phyloP scores from a whole-genome alignment of 2,888 invertebrate species.

The Bellardia pandia region DNA sequence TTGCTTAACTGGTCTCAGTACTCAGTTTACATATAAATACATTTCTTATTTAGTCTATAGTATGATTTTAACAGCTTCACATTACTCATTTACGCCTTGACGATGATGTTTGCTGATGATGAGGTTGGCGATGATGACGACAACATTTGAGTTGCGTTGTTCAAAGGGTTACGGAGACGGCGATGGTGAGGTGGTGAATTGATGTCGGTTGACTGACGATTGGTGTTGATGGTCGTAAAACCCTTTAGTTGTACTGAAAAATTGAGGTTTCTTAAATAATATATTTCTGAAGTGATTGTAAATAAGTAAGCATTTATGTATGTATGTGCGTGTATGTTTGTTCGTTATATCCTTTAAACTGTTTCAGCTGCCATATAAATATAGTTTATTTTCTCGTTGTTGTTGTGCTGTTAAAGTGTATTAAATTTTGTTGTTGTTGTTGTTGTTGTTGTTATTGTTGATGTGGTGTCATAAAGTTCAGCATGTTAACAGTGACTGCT shows the following conservation, averaged over 20 bases:
- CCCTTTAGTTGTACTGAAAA: conserved; percentile 32
- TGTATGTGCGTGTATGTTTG: not conserved
- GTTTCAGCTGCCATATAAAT: conserved; percentile 49
- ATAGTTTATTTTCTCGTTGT: conserved; percentile 16
- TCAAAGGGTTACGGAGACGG: not conserved
- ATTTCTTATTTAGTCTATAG: conserved; percentile 38
- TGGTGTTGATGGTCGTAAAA: conserved; percentile 60
- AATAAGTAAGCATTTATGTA: not conserved
- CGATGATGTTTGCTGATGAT: conserved; percentile 53
- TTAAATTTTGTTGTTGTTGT: conserved; percentile 54
- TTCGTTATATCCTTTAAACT: conserved; percentile 55
- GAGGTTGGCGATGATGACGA: conserved; percentile 35
- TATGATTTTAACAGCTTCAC: conserved; percentile 55
- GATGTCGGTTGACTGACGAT: conserved; percentile 38
- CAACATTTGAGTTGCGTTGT: conserved; percentile 29
- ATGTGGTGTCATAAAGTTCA: conserved; percentile 68
- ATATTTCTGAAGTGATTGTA: conserved; percentile 49
- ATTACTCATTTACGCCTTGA: conserved; percentile 68
- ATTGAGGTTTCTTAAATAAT: conserved; percentile 39
- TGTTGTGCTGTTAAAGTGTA: conserved; percentile 26
- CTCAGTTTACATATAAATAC: conserved; percentile 29
- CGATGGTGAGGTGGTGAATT: conserved; percentile 31
- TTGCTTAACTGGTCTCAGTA: not conserved
- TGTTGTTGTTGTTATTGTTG: conserved; percentile 53
- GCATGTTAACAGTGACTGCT: conserved; percentile 62